Conservation (phyloP, 2,113 vertebrate genomes). For the Suncus etruscus region DNA sequence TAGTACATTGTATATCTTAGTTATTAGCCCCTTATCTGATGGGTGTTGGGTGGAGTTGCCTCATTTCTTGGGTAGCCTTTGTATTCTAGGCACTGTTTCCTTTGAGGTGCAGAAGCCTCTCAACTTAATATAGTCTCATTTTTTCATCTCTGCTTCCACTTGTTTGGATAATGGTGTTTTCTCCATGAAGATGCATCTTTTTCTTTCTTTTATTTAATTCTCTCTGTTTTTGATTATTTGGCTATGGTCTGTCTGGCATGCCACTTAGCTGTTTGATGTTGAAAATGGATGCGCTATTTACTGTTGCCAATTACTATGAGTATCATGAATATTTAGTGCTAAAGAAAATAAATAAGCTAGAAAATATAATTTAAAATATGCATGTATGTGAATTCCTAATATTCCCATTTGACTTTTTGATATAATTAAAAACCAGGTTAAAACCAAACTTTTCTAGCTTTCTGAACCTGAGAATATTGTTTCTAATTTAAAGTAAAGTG, state of each 20-base stretch:
- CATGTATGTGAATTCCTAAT: constrained; percentile 41
- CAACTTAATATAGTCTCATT: too few species aligned
- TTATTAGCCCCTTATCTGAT: too few species aligned
- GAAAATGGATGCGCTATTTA: constrained; percentile 27
- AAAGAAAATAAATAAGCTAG: constrained; percentile 46
- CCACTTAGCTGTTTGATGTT: constrained; percentile 23
- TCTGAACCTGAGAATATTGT: constrained; percentile 47
- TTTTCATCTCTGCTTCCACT: too few species aligned
- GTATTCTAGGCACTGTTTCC: too few species aligned
- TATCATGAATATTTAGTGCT: constrained; percentile 42
- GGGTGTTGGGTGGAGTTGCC: too few species aligned
- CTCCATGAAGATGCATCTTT: too few species aligned
- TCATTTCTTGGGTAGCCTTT: too few species aligned
- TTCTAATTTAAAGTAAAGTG: not conserved
- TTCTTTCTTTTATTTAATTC: too few species aligned
- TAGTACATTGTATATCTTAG: too few species aligned
- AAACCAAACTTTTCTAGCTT: constrained; percentile 51
- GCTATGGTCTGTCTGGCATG: not conserved
- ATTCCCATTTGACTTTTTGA: constrained; percentile 53
- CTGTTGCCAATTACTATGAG: not conserved
- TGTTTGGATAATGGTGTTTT: too few species aligned
- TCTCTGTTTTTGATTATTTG: too few species aligned
- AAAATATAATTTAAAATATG: constrained; percentile 43
- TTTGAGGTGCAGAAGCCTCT: too few species aligned
- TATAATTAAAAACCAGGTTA: constrained; percentile 46